phyloP scores from a whole-genome alignment of 1,140 invertebrate genomes.

The Dendrolimus punctatus region DNA sequence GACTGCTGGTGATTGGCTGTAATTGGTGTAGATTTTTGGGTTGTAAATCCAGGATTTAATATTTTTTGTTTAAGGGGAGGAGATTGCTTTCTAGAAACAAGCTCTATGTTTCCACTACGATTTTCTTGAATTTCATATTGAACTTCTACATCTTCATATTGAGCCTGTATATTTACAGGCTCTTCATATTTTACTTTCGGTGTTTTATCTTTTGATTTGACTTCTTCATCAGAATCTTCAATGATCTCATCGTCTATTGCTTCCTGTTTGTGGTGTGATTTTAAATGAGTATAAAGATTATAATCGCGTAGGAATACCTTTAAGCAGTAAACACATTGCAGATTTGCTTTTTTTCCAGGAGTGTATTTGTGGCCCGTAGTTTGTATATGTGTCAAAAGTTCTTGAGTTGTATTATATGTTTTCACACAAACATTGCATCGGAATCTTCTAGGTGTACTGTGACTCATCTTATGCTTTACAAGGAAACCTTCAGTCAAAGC shows the following conservation, averaged over 20 bases:
- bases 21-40: slow-evolving; percentile 8
- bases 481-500: slow-evolving; percentile 79
- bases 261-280: slow-evolving; percentile 74
- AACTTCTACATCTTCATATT: slow-evolving; percentile 44
- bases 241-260: slow-evolving; percentile 75
- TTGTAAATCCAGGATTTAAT: slow-evolving; percentile 41
- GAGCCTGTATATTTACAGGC: slow-evolving; percentile 37
- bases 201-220: slow-evolving; percentile 25
- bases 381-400: slow-evolving; percentile 72
- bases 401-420: slow-evolving; percentile 62
- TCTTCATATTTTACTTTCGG: slow-evolving; percentile 44
- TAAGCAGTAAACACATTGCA: slow-evolving; percentile 80
- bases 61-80: slow-evolving; percentile 49
- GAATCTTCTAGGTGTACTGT: slow-evolving; percentile 56
- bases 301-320: slow-evolving; percentile 76
- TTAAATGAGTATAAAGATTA: slow-evolving; percentile 79
- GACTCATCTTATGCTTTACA: slow-evolving; percentile 77
- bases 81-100: slow-evolving; percentile 61
- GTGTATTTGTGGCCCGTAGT: slow-evolving; percentile 72
- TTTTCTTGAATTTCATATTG: slow-evolving; percentile 54
- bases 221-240: slow-evolving; percentile 75
- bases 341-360: slow-evolving; percentile 59
- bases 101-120: slow-evolving; percentile 64
- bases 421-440: slow-evolving; percentile 70
- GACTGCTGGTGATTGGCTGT: not conserved